Percentiles rank a stretch among this genome's conserved stretches.
Evolutionary conservation across 30 jellyfish, hydroid and myxozoan species (phyloP).

Genomic region (Rhopilema esculentum): DNA sequence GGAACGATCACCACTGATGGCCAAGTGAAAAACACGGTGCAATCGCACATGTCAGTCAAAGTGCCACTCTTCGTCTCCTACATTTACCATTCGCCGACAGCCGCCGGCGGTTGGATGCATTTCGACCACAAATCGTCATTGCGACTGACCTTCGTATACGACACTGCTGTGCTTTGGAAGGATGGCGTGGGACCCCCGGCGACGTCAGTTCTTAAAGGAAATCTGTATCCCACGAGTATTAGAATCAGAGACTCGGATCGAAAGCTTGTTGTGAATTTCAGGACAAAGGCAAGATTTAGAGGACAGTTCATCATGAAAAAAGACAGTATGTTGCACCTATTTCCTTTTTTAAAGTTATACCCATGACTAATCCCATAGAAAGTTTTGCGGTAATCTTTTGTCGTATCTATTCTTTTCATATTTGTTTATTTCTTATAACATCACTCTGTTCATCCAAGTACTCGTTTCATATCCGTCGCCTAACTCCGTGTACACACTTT

Average conservation of each 20-base stretch:
- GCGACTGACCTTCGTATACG: slow-evolving; percentile 85
- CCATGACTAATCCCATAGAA: background rate
- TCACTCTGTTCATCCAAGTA: background rate
- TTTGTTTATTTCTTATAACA: background rate
- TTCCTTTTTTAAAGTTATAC: background rate
- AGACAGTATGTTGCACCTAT: slow-evolving; percentile 40
- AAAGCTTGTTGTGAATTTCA: slow-evolving; percentile 84
- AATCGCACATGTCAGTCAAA: slow-evolving; percentile 84
- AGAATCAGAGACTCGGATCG: slow-evolving; percentile 84
- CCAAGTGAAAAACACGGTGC: slow-evolving; percentile 85
- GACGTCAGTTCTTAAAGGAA: slow-evolving; percentile 81
- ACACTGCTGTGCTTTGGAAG: slow-evolving; percentile 94
- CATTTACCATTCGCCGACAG: slow-evolving; percentile 86
- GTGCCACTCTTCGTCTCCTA: slow-evolving; percentile 94
- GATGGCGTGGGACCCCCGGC: slow-evolving; percentile 96
- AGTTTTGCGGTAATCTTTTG: background rate
- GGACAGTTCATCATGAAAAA: slow-evolving; percentile 89
- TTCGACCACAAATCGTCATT: slow-evolving; percentile 88
- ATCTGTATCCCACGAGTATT: slow-evolving; percentile 88
- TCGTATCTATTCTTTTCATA: background rate
- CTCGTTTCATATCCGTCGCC: no score
- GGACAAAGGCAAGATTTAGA: slow-evolving; percentile 93
- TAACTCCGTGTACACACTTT: no score
- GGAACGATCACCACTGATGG: slow-evolving; percentile 91
- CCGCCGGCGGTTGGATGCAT: slow-evolving; percentile 91